Evolutionary conservation across 2,113 vertebrate genomes (phyloP).

Genomic region (Trochalopteron elliotii): DNA sequence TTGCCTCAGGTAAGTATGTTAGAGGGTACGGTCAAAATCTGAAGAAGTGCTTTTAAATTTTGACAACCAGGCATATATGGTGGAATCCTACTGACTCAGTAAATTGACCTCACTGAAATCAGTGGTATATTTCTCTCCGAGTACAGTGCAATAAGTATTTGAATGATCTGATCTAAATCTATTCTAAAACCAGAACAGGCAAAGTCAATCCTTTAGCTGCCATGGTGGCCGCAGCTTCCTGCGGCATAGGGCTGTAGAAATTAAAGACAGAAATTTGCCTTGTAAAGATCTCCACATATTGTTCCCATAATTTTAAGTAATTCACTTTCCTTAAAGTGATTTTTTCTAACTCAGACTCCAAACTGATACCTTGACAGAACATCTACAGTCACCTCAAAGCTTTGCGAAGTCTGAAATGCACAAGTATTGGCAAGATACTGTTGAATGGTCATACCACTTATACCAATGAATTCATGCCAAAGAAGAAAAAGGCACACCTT

Average conservation of each 20-base stretch:
- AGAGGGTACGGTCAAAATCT: neutral
- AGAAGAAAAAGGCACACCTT: neutral
- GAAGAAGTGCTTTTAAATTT: neutral
- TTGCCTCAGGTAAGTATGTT: neutral
- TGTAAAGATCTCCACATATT: neutral
- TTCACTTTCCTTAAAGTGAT: neutral
- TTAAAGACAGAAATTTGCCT: neutral
- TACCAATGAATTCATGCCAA: neutral
- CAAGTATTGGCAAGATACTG: neutral
- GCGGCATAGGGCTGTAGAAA: neutral
- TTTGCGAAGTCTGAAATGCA: neutral
- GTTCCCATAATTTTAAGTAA: neutral
- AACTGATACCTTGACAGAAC: neutral
- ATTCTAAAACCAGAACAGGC: neutral
- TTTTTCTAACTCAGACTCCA: neutral
- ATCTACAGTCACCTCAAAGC: neutral
- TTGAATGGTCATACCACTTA: neutral
- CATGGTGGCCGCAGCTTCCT: neutral
- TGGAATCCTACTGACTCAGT: neutral
- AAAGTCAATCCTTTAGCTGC: neutral
- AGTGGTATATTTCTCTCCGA: neutral
- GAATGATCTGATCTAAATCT: neutral
- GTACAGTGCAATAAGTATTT: neutral
- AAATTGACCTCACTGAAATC: neutral
- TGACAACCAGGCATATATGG: neutral